phyloP scores from a whole-genome alignment of 2,113 vertebrate species.

The Cygnus atratus region DNA sequence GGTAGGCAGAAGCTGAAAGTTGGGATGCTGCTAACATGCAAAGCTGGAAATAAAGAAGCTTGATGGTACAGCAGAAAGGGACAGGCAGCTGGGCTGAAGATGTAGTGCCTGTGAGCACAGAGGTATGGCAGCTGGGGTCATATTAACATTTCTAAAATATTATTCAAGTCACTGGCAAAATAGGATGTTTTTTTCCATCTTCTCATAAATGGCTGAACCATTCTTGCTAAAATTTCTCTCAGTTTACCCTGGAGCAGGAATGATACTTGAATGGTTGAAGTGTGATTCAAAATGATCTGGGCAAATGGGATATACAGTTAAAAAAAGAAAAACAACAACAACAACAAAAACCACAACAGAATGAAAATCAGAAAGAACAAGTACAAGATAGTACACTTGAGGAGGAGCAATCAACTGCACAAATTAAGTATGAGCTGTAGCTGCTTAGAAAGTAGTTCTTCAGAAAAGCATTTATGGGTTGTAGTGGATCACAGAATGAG shows the following conservation, averaged over 20 bases:
- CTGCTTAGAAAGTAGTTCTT: neutral
- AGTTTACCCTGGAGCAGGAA: neutral
- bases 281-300: neutral
- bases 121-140: neutral
- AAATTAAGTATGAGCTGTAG: neutral
- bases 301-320: neutral
- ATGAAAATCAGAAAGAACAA: neutral
- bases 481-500: accelerated
- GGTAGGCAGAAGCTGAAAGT: neutral
- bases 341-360: neutral
- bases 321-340: neutral
- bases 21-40: neutral
- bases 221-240: neutral
- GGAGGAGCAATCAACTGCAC: neutral
- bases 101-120: neutral
- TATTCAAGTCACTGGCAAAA: neutral
- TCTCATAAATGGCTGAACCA: neutral
- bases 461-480: neutral
- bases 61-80: neutral
- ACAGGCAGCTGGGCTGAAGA: neutral
- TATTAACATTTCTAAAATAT: neutral
- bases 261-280: neutral
- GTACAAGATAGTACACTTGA: neutral
- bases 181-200: neutral
- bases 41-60: neutral